Evolutionary conservation across 2,113 vertebrate species (phyloP), one percentile per base, ranked within the genome.

Genomic region (Gobio gobio): DNA sequence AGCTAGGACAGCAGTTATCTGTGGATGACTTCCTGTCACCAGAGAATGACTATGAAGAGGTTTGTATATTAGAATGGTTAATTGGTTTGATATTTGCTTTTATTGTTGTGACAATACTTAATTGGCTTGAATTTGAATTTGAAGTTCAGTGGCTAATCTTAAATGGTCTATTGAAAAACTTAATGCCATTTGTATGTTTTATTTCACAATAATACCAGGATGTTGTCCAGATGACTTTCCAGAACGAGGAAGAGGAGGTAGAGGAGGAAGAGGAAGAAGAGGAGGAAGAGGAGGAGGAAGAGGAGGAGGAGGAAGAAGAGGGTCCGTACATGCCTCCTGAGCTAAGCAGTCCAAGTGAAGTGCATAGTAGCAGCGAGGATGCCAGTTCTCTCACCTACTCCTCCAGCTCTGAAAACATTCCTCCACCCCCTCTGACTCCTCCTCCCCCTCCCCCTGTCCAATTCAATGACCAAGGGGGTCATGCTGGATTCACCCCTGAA

Each of bases 31-130:
- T 99, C 89, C 94, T 99, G 87, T 96, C 95, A 22, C 97, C 97
- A 0, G 97, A 99, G 89, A 99, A 99, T 0, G 97, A 99, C 91
- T 99, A 99, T 0, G 97, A 99, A 88, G 98, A 99, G 96, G 98
- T 99, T 49, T 61, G 70, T 83, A 51, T 33, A 16, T 33, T 51
- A 76, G 7, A 51, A 56, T 64, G 40, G 26, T 73, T 22, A 51
- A 76, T 20, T 75, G 10, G 64, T 2, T 13, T 66, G 33, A 66
- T 43, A 45, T 20, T 47, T 36, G 59, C 12, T 59, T 29, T 80
- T 10, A 24, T 33, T 33, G 6, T 54, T 70, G 26, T 54, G 47
- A 33, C 20, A 56, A 33, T 51, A 76, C 47, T 56, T 66, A 4
- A 68, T 36, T 51, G n/a, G n/a, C 20, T 7, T 78, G 13, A 14